phyloP scores from a whole-genome alignment of 2,888 invertebrate species.

The Argyra leucocephala region DNA sequence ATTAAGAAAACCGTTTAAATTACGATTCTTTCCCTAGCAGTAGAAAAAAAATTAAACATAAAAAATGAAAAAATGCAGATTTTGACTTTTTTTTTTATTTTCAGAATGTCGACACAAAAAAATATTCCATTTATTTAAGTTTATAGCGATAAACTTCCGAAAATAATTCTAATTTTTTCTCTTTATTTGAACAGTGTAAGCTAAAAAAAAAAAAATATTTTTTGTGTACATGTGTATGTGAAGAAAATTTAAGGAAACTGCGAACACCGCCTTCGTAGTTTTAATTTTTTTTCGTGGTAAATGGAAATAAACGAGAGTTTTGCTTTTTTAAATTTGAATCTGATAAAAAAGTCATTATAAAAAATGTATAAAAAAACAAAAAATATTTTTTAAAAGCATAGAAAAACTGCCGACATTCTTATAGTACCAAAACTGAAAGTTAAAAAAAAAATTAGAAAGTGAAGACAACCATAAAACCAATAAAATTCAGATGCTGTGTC shows the following conservation, averaged over 20 bases:
- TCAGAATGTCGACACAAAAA: background rate
- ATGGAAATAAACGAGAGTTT: background rate
- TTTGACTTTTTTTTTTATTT: background rate
- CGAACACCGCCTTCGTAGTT: background rate
- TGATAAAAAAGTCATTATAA: slow-evolving; percentile 6
- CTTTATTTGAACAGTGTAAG: background rate
- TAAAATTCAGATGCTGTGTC: background rate
- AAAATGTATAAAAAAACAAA: background rate
- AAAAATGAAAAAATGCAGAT: background rate
- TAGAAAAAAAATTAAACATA: background rate
- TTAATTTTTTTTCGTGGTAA: background rate
- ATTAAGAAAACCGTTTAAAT: background rate
- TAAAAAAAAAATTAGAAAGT: background rate
- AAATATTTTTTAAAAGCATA: background rate
- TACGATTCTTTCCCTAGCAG: background rate
- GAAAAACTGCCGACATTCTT: no score
- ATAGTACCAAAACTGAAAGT: no score
- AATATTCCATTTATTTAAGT: background rate
- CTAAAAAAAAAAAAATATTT: no score
- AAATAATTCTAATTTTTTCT: background rate
- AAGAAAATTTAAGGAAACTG: background rate
- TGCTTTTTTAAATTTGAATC: background rate
- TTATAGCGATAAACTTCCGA: background rate
- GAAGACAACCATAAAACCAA: background rate
- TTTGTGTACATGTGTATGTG: background rate